These are phyloP conservation scores for Protobothrops flavoviridis DNA, from an alignment of 2,113 vertebrate species.

Conservation along the genomic window DNA sequence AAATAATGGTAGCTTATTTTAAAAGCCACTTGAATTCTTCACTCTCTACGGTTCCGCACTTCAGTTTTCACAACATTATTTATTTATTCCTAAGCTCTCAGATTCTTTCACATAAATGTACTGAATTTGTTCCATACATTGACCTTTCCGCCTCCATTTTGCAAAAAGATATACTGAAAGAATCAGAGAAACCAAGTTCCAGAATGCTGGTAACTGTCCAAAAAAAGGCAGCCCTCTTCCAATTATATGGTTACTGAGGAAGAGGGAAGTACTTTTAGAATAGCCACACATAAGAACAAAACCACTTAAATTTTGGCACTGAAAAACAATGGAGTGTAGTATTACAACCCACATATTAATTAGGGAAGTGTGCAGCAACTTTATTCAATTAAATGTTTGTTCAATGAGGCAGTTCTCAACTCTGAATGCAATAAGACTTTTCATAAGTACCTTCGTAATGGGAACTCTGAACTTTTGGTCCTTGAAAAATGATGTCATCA, in stretches of 20 bases:
- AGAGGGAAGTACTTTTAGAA: neutral
- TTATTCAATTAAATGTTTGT: neutral
- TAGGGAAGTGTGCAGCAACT: neutral
- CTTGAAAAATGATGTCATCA: slow-evolving; percentile 26
- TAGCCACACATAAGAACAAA: neutral
- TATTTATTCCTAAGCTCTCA: neutral
- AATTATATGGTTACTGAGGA: neutral
- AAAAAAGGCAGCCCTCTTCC: neutral
- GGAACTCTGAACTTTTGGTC: neutral
- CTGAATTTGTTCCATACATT: neutral
- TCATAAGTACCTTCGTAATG: slow-evolving; percentile 16
- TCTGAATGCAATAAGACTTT: neutral
- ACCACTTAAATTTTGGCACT: neutral
- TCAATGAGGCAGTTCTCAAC: neutral
- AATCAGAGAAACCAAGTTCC: neutral
- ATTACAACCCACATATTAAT: neutral
- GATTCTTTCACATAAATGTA: neutral
- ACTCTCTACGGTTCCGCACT: neutral
- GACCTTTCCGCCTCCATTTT: neutral
- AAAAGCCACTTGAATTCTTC: neutral
- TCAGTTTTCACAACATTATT: neutral
- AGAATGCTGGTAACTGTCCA: neutral
- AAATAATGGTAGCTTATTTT: neutral
- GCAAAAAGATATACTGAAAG: neutral
- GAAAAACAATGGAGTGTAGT: neutral